Base-by-base conservation (phyloP, 1,140 invertebrate species). In the Drosophila paulistorum region DNA sequence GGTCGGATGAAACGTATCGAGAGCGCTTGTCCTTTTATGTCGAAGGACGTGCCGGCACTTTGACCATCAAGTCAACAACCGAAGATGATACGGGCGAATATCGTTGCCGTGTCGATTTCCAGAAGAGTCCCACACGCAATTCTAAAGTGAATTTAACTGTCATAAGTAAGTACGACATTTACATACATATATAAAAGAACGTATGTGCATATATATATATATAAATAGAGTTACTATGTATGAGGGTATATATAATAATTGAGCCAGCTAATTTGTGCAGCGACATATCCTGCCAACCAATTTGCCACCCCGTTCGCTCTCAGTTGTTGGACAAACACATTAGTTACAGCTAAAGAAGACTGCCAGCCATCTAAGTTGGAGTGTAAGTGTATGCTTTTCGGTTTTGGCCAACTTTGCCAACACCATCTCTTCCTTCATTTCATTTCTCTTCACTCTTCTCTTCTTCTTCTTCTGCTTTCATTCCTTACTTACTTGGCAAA, bases 91-190 rank as follows among this genome's bases (percentile, higher is more conserved):
- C 94, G 37, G 97, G 97, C 13, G 94, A 97, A 69, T 98, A 98
- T 92, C 93, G 96, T 65, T 98, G 97, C 90, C 93, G 97, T 74
- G 96, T 98, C 55, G 97, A 98, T 93, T 98, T 98, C 93, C 96
- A 96, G 80, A 95, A 96, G 87, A 97, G 96, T 33, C 97, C 96
- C 1, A 98, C 97, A 2, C 94, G 96, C 79, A 97, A 98, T 92
- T 95, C 96, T 63, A 95, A 96, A 93, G 96, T 98, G 83, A 97
- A 97, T 92, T 93, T 98, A 68, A 97, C 96, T 74, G 95, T 98
- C 68, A 96, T 98, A 82, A 95, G 97, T 98, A 94, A 97, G 96
- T 96, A 41, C 17, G 14, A 9, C 10, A 37, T 23, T 1, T 37
- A 77, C 5, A 23, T 37, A 77, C 5, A 39, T 39, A 78, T 77